phyloP scores from a whole-genome alignment of 2,797 vertebrate species.

The Urosaurus nigricauda region DNA sequence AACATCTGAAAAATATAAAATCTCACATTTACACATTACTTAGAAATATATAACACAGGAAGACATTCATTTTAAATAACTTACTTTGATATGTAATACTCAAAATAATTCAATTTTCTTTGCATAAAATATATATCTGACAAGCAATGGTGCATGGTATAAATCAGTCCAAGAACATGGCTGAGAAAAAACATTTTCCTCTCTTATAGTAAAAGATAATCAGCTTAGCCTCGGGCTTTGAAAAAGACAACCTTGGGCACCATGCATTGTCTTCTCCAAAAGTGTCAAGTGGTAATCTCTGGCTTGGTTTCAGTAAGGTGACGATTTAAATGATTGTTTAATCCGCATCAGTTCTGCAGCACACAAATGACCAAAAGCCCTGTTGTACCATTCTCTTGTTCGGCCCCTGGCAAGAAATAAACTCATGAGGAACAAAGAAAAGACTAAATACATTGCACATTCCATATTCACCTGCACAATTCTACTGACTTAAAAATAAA shows the following conservation, averaged over 20 bases:
- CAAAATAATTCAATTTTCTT: slow-evolving; percentile 33
- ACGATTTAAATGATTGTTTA: slow-evolving; percentile 75
- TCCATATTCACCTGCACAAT: neutral
- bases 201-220: neutral
- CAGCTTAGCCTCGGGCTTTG: neutral
- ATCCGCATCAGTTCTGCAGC: slow-evolving; percentile 76
- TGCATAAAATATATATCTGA: slow-evolving; percentile 11
- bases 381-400: slow-evolving; percentile 84
- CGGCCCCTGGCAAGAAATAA: slow-evolving; percentile 77
- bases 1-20: slow-evolving; percentile 28
- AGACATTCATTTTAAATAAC: slow-evolving; percentile 44
- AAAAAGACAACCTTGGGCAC: slow-evolving; percentile 5
- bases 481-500: neutral
- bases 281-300: slow-evolving; percentile 68
- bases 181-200: neutral
- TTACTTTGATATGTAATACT: slow-evolving; percentile 24
- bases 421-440: slow-evolving; percentile 11
- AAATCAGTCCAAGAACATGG: slow-evolving; percentile 11
- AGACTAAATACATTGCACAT: neutral
- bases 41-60: slow-evolving; percentile 31
- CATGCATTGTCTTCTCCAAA: slow-evolving; percentile 6
- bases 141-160: slow-evolving; percentile 13
- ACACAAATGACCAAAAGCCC: slow-evolving; percentile 80
- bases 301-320: slow-evolving; percentile 28
- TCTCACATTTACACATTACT: slow-evolving; percentile 35